Percentiles rank a stretch among this genome's conserved stretches.
Evolutionary conservation across 2,113 vertebrate genomes (phyloP).

Genomic region (Girardinichthys multiradiatus): DNA sequence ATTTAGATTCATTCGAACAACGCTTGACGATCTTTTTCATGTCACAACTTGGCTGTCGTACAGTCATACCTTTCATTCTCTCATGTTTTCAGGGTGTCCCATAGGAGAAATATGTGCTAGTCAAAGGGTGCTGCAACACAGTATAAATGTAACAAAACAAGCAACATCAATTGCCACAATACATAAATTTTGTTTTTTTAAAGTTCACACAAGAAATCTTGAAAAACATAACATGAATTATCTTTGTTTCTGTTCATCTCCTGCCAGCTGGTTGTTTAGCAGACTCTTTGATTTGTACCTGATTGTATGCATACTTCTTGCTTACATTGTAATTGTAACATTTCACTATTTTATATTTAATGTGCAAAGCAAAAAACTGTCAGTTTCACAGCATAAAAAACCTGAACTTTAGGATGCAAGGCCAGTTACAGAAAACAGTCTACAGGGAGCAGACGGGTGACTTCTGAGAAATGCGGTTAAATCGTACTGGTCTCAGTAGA

Average conservation of each 20-base stretch:
- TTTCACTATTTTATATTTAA: neutral
- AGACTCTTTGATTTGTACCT: no score
- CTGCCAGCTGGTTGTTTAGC: no score
- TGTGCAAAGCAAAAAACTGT: neutral
- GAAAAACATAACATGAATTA: no score
- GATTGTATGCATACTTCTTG: no score
- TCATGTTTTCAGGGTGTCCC: constrained; percentile 11
- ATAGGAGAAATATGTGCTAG: neutral
- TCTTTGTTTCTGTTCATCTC: no score
- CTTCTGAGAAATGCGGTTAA: constrained; percentile 34
- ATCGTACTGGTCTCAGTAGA: constrained; percentile 19
- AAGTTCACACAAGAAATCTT: no score
- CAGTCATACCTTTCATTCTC: constrained; percentile 11
- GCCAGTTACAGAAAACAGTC: constrained; percentile 36
- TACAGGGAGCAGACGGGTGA: constrained; percentile 67
- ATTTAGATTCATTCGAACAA: constrained; percentile 26
- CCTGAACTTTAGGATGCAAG: neutral
- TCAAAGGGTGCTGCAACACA: neutral
- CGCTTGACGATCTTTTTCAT: constrained; percentile 33
- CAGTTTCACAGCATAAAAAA: constrained; percentile 1
- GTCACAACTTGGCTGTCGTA: constrained; percentile 10
- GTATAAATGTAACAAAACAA: neutral
- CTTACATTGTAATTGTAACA: no score
- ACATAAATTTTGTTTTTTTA: neutral
- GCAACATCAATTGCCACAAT: neutral